Evolutionary conservation across 2,888 invertebrate genomes (phyloP), one percentile per base, ranked within the genome.

Genomic region (Ethmia dodecea): DNA sequence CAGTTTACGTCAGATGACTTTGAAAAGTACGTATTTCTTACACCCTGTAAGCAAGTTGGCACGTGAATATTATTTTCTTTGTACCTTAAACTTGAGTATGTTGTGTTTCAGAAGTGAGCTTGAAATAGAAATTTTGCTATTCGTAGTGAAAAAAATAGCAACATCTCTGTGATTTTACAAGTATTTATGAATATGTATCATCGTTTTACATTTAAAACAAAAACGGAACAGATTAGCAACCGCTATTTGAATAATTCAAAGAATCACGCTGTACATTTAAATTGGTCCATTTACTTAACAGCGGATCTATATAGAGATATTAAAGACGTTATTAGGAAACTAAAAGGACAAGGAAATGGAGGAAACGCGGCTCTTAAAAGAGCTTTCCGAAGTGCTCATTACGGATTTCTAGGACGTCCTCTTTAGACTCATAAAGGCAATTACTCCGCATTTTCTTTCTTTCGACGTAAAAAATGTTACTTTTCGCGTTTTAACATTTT

Each of bases 1-100:
- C 61, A 67, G 69, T 73, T 73, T 65, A 57, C 52, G 71, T 69
- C 67, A 60, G 55, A 60, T 64, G 65, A 69, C 73, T 75, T 72
- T 66, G 61, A 63, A 62, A 69, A 70, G 61, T 60, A 61, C 64
- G 52, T 71, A 69, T 66, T 65, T 71, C 61, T 54, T 55, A 37
- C 42, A 35, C 18, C 13, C 26, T 10, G n/a, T n/a, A 15, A 49
- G 42, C 37, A 40, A 45, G 34, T 50, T 34, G 42, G 38, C 40
- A 49, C 49, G 48, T 53, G 40, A 60, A 60, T 58, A 60, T 65
- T 60, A 55, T 62, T 60, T 47, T 55, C 40, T 47, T 38, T 42
- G n/a, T n/a, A n/a, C n/a, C n/a, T n/a, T n/a, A n/a, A n/a, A n/a
- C n/a, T n/a, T n/a, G n/a, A n/a, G n/a, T n/a, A n/a, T n/a, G n/a